Percentiles rank a stretch among this genome's conserved stretches.
Evolutionary conservation across 2,113 vertebrate species (phyloP).

Genomic region (Cairina moschata): DNA sequence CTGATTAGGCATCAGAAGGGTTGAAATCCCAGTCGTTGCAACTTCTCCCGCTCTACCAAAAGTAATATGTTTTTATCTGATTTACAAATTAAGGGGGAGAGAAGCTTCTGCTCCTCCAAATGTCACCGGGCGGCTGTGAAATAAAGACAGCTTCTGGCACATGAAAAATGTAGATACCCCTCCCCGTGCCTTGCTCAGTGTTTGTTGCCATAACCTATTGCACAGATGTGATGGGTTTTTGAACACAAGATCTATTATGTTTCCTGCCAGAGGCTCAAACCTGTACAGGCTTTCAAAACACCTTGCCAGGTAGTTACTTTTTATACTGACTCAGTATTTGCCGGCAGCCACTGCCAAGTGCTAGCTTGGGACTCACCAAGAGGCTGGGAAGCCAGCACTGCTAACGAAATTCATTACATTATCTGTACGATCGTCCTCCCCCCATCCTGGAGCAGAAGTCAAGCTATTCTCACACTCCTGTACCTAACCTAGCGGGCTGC

Average conservation of each 20-base stretch:
- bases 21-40: background rate
- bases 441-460: background rate
- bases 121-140: background rate
- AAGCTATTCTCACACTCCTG: background rate
- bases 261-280: conserved; percentile 38
- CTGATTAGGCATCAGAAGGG: background rate
- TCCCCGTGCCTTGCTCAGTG: background rate
- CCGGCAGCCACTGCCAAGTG: background rate
- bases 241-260: conserved; percentile 23
- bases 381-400: background rate
- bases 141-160: background rate
- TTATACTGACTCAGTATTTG: background rate
- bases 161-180: background rate
- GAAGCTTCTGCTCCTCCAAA: background rate
- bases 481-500: background rate
- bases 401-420: background rate
- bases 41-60: background rate
- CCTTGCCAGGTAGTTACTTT: conserved; percentile 53
- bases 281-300: background rate
- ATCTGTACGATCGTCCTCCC: background rate
- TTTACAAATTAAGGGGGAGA: background rate
- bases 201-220: background rate
- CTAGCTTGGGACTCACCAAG: background rate
- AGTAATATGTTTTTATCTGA: background rate
- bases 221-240: conserved; percentile 40